Percentiles rank a stretch among this genome's conserved stretches.
Evolutionary conservation across 2,797 vertebrate genomes (phyloP).

Genomic region (Mus spretus): DNA sequence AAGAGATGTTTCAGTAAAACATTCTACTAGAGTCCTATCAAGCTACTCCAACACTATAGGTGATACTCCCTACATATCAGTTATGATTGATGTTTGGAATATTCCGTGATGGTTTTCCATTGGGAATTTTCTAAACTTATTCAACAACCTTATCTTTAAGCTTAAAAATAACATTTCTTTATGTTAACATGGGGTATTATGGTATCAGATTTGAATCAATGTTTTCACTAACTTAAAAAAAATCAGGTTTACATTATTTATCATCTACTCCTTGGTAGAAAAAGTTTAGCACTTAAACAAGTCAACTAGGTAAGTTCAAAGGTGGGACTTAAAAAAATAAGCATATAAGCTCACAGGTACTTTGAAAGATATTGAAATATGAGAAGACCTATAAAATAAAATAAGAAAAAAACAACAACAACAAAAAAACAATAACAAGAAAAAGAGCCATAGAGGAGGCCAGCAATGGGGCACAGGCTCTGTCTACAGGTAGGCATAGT

Average conservation of each 20-base stretch:
- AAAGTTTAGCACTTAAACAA: slow-evolving; percentile 55
- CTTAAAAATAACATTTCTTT: not conserved
- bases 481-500: not conserved
- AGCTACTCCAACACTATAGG: not conserved
- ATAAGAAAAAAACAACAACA: not conserved
- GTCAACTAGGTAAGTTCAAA: not conserved
- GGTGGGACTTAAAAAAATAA: not conserved
- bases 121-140: not conserved
- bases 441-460: not conserved
- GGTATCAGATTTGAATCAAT: not conserved
- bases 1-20: not conserved
- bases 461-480: not conserved
- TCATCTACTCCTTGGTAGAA: not conserved
- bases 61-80: not conserved
- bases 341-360: not conserved
- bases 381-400: slow-evolving; percentile 15
- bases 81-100: not conserved
- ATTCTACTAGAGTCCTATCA: too few relatives aligned
- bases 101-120: not conserved
- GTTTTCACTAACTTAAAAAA: slow-evolving; percentile 10
- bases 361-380: slow-evolving; percentile 20
- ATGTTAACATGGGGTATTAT: not conserved
- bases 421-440: not conserved
- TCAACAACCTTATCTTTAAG: not conserved
- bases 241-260: not conserved